Evolutionary conservation across 2,113 vertebrate species (phyloP).

Genomic region (Corythornis cristatus): DNA sequence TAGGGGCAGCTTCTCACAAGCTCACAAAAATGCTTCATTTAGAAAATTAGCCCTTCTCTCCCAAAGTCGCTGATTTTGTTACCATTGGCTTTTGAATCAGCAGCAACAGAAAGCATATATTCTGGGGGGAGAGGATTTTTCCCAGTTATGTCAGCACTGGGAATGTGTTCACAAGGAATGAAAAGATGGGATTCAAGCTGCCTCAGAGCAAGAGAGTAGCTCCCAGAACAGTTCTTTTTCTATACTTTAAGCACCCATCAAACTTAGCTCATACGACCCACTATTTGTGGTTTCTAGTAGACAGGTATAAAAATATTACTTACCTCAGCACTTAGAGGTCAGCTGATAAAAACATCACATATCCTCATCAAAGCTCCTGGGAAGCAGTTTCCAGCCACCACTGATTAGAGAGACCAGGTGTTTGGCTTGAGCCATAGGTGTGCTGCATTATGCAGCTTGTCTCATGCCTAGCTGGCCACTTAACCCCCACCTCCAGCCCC

Average conservation of each 20-base stretch:
- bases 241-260: not conserved
- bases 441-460: not conserved
- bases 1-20: not conserved
- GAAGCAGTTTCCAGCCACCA: not conserved
- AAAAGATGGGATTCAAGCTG: not conserved
- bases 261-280: not conserved
- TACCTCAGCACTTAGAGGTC: not conserved
- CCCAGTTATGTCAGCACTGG: not conserved
- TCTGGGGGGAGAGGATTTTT: not conserved
- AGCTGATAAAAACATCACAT: not conserved
- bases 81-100: not conserved
- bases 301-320: not conserved
- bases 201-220: not conserved
- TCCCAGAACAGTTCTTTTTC: not conserved
- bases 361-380: not conserved
- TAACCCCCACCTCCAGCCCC: not conserved
- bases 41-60: not conserved
- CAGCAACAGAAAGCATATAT: not conserved
- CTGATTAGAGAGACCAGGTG: not conserved
- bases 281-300: not conserved
- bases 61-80: not conserved
- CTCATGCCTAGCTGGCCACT: fast-evolving
- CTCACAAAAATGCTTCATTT: conserved; percentile 9
- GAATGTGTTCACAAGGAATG: not conserved
- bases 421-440: not conserved